Conservation (phyloP, 2,113 vertebrate species). For the Cyanoderma ruficeps region DNA sequence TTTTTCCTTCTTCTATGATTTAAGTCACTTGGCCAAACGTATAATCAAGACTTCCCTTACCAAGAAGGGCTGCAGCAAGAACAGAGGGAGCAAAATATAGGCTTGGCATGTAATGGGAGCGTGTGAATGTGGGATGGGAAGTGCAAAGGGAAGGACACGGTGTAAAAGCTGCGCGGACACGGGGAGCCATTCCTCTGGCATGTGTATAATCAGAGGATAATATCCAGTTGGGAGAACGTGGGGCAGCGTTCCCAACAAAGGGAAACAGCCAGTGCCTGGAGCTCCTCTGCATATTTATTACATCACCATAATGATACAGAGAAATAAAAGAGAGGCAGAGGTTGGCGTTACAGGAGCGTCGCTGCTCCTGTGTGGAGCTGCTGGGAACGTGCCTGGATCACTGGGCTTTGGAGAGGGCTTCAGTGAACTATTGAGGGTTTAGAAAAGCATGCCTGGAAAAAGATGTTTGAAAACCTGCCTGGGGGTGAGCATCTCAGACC, state of each 20-base stretch:
- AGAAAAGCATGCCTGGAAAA: background rate
- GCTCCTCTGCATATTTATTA: constrained; percentile 44
- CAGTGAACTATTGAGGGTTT: background rate
- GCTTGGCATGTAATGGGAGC: constrained; percentile 35
- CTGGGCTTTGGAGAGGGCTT: background rate
- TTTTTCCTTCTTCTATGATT: background rate
- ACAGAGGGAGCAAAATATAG: constrained; percentile 52
- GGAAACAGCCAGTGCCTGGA: background rate
- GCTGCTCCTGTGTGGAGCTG: background rate
- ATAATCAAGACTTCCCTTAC: constrained; percentile 65
- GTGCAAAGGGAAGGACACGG: background rate
- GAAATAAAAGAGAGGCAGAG: constrained; percentile 4
- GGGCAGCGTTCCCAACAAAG: background rate
- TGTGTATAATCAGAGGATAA: constrained; percentile 44
- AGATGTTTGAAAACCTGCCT: background rate
- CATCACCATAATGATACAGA: constrained; percentile 49
- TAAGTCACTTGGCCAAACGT: background rate
- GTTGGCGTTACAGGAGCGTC: background rate
- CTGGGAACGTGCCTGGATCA: background rate
- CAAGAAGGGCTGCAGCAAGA: background rate
- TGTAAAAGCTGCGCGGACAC: background rate
- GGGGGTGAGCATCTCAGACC: background rate
- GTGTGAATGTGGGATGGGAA: constrained; percentile 62
- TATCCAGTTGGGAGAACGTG: background rate
- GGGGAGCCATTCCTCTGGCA: background rate